These are phyloP conservation scores for Prunella strophiata DNA, from an alignment of 2,797 vertebrate genomes.

Conservation along the genomic window DNA sequence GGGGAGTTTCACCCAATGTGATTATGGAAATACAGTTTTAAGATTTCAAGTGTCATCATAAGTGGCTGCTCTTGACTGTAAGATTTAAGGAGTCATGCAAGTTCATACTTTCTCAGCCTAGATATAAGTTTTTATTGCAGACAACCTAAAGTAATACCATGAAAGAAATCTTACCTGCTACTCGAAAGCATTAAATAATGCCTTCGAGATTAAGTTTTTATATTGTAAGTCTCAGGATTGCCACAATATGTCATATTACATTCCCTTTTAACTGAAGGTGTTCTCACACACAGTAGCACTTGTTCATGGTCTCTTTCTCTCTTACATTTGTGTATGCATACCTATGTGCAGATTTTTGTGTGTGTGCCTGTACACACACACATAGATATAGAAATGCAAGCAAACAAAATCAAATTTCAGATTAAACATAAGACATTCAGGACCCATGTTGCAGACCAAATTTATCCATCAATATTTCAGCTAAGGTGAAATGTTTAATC, in stretches of 20 bases:
- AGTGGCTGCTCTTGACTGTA: background rate
- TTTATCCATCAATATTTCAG: background rate
- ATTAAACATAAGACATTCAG: background rate
- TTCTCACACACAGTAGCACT: background rate
- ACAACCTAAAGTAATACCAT: background rate
- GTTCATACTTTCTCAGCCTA: background rate
- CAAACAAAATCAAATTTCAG: background rate
- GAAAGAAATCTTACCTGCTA: background rate
- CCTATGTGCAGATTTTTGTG: background rate
- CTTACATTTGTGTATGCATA: background rate
- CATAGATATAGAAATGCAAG: background rate
- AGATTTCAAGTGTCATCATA: background rate
- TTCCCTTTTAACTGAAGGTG: background rate
- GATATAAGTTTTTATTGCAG: background rate
- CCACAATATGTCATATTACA: background rate
- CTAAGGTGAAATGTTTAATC: background rate
- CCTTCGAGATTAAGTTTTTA: background rate
- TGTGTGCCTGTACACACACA: background rate
- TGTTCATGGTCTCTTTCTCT: background rate
- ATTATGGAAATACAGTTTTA: background rate
- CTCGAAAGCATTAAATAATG: background rate
- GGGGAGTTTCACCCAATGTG: background rate
- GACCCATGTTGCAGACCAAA: background rate
- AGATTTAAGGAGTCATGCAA: background rate
- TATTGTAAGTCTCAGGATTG: background rate